Evolutionary conservation across 2,888 invertebrate genomes (phyloP), one percentile per base, ranked within the genome.

Genomic region (Mythimna lalbum): DNA sequence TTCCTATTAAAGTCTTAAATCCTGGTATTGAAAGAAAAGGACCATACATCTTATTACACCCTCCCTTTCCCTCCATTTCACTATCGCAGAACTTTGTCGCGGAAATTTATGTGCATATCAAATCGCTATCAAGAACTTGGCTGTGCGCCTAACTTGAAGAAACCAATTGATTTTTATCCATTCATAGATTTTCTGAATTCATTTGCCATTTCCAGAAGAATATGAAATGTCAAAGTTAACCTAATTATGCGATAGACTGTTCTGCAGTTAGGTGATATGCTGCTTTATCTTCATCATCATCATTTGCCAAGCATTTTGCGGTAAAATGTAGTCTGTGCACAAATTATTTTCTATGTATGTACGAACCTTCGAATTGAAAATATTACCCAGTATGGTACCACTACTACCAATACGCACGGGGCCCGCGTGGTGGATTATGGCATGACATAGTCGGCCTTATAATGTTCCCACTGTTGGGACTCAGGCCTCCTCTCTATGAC

Each of bases 61-160:
- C 50, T 70, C 70, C 33, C 55, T 69, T 76, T 68, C 47, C 31
- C 57, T 64, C 57, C 59, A 64, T 72, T 69, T 70, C 52, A 70
- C 75, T 80, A 78, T 70, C 80, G 69, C 64, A 36, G 59, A 80
- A 80, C 21, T 74, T 78, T 43, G 6, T 55, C 39, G 33, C 57
- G 55, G 83, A 89, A 93, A 94, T 93, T 91, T 94, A 94, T 94
- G 93, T 91, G 91, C 94, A 93, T 93, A 93, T 88, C 86, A 89
- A 88, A 91, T 88, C 87, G 89, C 87, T 85, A 88, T 78, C 90
- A 90, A 84, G 86, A 86, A 89, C 86, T 91, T 85, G 76, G 86
- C 74, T 56, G n/a, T 61, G 61, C 85, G 61, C 76, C 72, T 75
- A 56, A 71, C 68, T 76, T 60, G 66, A 80, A 82, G 78, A 83